Percentiles rank a stretch among this genome's conserved stretches.
Conservation (phyloP, 2,797 vertebrate species). For the Falco columbarius region DNA sequence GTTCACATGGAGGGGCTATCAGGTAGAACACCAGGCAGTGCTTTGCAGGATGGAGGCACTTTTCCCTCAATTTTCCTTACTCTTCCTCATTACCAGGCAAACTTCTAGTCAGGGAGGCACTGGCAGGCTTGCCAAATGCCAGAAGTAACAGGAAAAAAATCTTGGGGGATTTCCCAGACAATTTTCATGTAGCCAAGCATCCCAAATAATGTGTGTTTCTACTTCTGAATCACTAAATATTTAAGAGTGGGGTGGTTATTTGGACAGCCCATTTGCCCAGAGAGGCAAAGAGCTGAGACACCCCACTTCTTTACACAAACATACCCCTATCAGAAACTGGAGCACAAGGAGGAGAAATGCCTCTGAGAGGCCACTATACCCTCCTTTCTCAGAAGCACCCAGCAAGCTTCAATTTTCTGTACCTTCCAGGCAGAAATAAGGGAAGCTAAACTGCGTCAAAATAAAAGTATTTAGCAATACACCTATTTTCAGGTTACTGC, state of each 20-base stretch:
- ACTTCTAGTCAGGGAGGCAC: rapidly evolving
- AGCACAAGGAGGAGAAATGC: background rate
- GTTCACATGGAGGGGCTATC: background rate
- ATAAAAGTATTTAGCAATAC: background rate
- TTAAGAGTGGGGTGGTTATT: background rate
- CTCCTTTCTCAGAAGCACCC: background rate
- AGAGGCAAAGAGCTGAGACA: background rate
- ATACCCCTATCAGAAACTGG: background rate
- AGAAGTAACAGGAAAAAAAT: constrained; percentile 12
- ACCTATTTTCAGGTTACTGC: background rate
- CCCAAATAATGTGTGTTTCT: background rate
- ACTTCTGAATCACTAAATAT: background rate
- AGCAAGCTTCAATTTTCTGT: background rate
- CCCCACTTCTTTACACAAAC: background rate
- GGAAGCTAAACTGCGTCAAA: background rate
- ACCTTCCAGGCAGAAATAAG: background rate
- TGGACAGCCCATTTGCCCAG: background rate
- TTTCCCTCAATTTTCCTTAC: background rate
- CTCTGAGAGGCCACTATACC: background rate
- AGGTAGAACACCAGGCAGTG: background rate
- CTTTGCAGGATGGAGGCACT: background rate
- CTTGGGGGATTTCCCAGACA: constrained; percentile 39
- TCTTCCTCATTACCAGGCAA: background rate
- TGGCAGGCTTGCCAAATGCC: background rate
- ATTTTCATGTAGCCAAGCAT: background rate